Base-by-base conservation (phyloP, 64 coral and sea anemone species). In the Anthopleura sola region DNA sequence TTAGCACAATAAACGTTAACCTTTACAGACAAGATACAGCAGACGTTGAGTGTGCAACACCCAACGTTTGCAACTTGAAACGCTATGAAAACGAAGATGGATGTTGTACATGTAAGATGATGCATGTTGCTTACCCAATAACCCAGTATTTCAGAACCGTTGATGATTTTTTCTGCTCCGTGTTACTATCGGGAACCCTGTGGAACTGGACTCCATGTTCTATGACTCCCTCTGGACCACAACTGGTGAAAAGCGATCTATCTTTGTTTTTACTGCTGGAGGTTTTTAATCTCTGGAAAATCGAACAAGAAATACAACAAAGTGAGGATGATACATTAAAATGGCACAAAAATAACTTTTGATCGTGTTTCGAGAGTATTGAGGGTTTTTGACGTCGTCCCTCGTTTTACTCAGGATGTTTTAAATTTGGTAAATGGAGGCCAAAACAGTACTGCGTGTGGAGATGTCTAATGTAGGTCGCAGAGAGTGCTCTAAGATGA, bases 61-160 rank as follows among this genome's bases (percentile, higher is more conserved):
- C 13, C 51, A 16, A 64, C 5, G 33, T 6, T 60, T 21, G 54
- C 8, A 26, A n/a, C 11, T 10, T 3, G 0, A 3, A 31, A 44
- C 40, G 9, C 4, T 44, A 44, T 44, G 40, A 44, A 44, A 8
- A 44, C 40, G 40, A 44, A 85, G 49, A 23, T 85, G 21, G n/a
- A n/a, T n/a, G n/a, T n/a, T n/a, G n/a, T n/a, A n/a, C n/a, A n/a
- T n/a, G n/a, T 26, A 23, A 24, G 24, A 24, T 28, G 7, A 26
- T 0, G 62, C 24, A 24, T 29, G 9, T 14, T 88, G 40, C 97
- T 87, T 85, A 99, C 97, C 97, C 97, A 53, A 95, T 94, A n/a
- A 99, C 97, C 97, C 97, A 99, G 82, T 99, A 99, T 36, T 99
- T 99, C 19, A 99, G 51, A 21, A 86, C 37, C 1, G 87, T 47